Percentiles rank a stretch among this genome's conserved stretches.
phyloP scores from a whole-genome alignment of 2,888 invertebrate species.

The Calameuta pallipes region DNA sequence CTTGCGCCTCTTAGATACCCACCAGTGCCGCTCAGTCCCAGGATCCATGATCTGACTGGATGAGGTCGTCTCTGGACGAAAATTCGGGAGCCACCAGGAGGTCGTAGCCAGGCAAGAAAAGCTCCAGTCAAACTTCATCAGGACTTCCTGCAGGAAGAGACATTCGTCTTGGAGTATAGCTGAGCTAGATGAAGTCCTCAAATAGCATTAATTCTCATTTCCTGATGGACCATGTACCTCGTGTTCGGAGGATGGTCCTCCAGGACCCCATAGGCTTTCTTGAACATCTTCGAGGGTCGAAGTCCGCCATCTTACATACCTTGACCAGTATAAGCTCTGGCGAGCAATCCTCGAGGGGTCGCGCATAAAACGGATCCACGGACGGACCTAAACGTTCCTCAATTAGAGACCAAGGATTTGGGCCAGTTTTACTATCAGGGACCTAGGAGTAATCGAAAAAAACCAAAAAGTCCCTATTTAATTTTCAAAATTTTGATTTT shows the following conservation, averaged over 20 bases:
- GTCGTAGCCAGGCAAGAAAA: not conserved
- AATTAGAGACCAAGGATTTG: not conserved
- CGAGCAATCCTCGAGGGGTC: not conserved
- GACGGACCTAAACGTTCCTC: not conserved
- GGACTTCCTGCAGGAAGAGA: not conserved
- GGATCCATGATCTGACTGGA: not conserved
- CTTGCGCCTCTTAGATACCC: slow-evolving; percentile 46
- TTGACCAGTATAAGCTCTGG: not conserved
- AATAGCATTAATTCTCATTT: not conserved
- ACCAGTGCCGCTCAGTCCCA: slow-evolving; percentile 47
- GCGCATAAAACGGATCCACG: not conserved
- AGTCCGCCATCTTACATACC: not conserved
- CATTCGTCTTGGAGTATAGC: not conserved
- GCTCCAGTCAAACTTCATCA: not conserved
- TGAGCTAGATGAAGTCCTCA: not conserved
- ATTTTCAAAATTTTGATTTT: not conserved
- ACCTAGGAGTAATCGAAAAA: not conserved
- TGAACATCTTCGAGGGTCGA: not conserved
- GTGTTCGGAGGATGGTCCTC: not conserved
- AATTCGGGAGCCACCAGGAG: not conserved
- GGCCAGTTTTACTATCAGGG: not conserved
- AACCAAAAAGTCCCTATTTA: not conserved
- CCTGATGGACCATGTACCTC: not conserved
- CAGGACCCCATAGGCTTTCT: not conserved
- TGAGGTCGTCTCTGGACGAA: not conserved